Base-by-base conservation (phyloP, 35 echinoderm and acorn worm genomes). In the Diadema setosum region DNA sequence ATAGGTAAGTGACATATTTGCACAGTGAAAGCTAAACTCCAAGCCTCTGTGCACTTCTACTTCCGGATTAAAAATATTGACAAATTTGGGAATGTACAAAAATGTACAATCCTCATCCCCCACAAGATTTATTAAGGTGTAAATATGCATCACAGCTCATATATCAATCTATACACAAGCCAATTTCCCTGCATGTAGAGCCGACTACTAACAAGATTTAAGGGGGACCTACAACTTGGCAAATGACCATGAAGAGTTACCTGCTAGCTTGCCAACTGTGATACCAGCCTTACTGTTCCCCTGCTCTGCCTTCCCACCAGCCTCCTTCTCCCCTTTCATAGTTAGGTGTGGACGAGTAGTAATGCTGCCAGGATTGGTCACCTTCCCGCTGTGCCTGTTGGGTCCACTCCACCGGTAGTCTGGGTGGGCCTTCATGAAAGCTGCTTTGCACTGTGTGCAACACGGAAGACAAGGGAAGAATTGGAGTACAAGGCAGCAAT, bases 371-470 rank as follows among this genome's bases (percentile, higher is more conserved):
- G 89, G 89, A 34, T 82, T 91, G 64, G 41, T 91, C 0, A 43
- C 39, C 20, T 74, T 84, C 15, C 43, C 46, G 30, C 45, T 24
- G 6, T 82, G 76, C 36, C 80, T 84, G 33, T 64, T 87, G 42
- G 91, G 74, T 25, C 91, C 91, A 49, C 91, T 88, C 91, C 91
- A 93, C 45, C 81, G 82, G 45, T 93, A 93, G 16, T 73, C 85
- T 4, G 91, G 91, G 36, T 93, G 85, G 1, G 91, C 91, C 43
- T 93, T 93, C 91, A 93, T 87, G 37, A 93, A 93, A 41, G 91
- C 91, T 67, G 85, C 76, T 27, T 93, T 93, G 23, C 91, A 93
- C 91, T 93, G 80, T 46, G n/a, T n/a, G n/a, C n/a, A n/a, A n/a
- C n/a, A n/a, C n/a, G n/a, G n/a, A n/a, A n/a, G n/a, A n/a, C n/a